These are phyloP conservation scores for Aphelenchoides avenae DNA, from an alignment of 1,140 invertebrate species.

Conservation along the genomic window DNA sequence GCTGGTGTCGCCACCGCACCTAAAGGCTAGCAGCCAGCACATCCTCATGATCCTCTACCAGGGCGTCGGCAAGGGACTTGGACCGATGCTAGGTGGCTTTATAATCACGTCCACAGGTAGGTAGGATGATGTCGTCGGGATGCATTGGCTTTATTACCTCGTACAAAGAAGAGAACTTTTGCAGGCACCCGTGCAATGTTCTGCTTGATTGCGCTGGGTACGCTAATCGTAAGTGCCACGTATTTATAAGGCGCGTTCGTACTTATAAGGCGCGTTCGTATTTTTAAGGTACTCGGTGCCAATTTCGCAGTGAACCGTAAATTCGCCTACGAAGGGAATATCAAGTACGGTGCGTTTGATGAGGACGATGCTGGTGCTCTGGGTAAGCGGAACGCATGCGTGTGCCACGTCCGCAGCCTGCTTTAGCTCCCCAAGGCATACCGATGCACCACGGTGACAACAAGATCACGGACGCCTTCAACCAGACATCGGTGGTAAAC, in stretches of 20 bases:
- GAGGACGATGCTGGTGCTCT: constrained; percentile 34
- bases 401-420: not conserved
- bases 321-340: constrained; percentile 40
- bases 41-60: constrained; percentile 39
- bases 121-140: not conserved
- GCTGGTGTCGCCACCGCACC: constrained; percentile 36
- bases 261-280: too few species aligned
- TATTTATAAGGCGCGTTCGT: too few species aligned
- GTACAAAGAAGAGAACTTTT: not conserved
- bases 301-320: constrained; percentile 33
- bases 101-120: constrained; percentile 34
- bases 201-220: constrained; percentile 33
- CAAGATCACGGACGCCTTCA: constrained; percentile 46
- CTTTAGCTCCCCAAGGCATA: constrained; percentile 41
- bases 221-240: too few species aligned
- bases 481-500: constrained; percentile 34
- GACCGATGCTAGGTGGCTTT: constrained; percentile 44
- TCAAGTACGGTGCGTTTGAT: constrained; percentile 39
- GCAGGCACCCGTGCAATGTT: constrained; percentile 37
- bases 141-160: not conserved
- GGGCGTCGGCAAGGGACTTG: constrained; percentile 39
- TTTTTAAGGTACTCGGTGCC: constrained; percentile 38
- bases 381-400: constrained; percentile 3
- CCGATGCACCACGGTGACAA: constrained; percentile 36
- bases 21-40: constrained; percentile 37